Evolutionary conservation across 1,140 invertebrate species (phyloP).

Genomic region (Eriosoma lanigerum): DNA sequence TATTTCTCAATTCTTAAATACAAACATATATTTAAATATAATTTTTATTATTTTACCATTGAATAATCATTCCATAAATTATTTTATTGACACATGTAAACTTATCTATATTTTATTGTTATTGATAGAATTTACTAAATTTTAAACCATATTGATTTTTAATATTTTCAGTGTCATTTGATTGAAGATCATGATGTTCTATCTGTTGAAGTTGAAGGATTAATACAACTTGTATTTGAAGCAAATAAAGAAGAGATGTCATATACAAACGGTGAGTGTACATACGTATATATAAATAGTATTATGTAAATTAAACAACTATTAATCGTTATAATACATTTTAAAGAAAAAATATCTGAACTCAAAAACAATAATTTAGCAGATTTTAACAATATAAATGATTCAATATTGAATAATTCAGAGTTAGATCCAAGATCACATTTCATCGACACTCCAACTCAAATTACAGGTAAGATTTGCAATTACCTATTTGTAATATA

Average conservation of each 20-base stretch:
- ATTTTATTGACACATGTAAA: background rate
- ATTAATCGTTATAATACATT: background rate
- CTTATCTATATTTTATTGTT: background rate
- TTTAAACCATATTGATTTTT: too few relatives aligned
- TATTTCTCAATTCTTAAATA: too few relatives aligned
- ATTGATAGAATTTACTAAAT: background rate
- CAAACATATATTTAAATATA: too few relatives aligned
- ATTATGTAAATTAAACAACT: background rate
- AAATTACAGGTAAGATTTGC: conserved; percentile 13
- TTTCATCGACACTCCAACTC: background rate
- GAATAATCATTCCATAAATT: background rate
- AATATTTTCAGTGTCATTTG: conserved; percentile 36
- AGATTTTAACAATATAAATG: background rate
- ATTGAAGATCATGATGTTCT: conserved; percentile 37
- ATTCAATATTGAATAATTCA: background rate
- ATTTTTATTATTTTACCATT: too few relatives aligned
- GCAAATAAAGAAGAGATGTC: conserved; percentile 32
- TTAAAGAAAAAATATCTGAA: background rate
- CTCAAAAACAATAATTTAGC: background rate
- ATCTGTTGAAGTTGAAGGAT: conserved; percentile 20
- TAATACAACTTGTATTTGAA: conserved; percentile 40
- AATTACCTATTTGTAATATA: too few relatives aligned
- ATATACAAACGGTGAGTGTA: background rate
- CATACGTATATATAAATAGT: background rate
- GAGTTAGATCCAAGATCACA: conserved; percentile 7